These are phyloP conservation scores for Idaea dimidiata DNA, from an alignment of 2,888 invertebrate genomes.

Conservation along the genomic window DNA sequence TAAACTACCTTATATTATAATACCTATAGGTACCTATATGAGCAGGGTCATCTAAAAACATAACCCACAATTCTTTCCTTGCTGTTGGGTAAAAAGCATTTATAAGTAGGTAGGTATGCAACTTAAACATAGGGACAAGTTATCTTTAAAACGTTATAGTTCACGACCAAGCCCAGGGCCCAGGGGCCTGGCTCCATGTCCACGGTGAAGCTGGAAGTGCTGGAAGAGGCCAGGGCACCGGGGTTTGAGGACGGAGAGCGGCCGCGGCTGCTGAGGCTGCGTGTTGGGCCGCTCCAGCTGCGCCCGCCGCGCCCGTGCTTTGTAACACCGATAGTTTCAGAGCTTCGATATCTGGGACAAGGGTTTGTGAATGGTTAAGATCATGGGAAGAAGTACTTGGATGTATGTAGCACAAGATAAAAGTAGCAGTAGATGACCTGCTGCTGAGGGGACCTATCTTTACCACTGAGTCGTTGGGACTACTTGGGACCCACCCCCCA, in stretches of 20 bases:
- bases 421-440: too few species aligned
- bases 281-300: conserved; percentile 79
- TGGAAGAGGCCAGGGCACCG: conserved; percentile 38
- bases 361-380: not conserved
- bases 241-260: conserved; percentile 64
- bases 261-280: conserved; percentile 82
- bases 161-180: conserved; percentile 61
- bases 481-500: too few species aligned
- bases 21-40: too few species aligned
- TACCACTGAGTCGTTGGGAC: too few species aligned
- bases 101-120: not conserved
- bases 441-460: too few species aligned
- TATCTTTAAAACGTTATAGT: not conserved
- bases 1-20: too few species aligned
- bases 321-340: conserved; percentile 82
- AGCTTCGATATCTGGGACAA: conserved; percentile 75
- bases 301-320: conserved; percentile 79
- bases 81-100: too few species aligned
- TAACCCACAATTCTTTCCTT: too few species aligned
- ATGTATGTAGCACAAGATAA: too few species aligned
- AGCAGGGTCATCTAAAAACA: too few species aligned
- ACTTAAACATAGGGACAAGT: too few species aligned
- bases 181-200: conserved; percentile 34
- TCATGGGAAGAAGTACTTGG: too few species aligned
- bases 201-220: conserved; percentile 18